Percentiles rank a stretch among this genome's conserved stretches.
phyloP scores from a whole-genome alignment of 1,140 invertebrate genomes.

The Calliphora vicina region DNA sequence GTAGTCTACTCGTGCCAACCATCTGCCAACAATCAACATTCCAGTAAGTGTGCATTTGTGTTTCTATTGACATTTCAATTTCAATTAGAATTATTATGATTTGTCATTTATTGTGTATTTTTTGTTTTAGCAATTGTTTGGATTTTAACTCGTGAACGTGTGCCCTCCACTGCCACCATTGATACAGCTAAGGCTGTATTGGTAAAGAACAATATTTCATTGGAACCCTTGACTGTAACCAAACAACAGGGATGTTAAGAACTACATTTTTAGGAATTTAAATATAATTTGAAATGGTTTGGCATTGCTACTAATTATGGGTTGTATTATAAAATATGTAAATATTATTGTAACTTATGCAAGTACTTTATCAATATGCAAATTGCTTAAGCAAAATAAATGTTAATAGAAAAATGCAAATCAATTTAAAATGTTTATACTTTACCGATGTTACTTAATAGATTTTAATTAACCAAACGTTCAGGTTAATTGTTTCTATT shows the following conservation, averaged over 20 bases:
- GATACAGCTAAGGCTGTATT: background rate
- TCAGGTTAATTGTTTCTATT: no score
- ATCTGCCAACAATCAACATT: background rate
- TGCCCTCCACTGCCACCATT: background rate
- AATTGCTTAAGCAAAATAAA: no score
- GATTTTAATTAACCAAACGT: no score
- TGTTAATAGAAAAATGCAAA: no score
- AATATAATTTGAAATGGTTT: no score
- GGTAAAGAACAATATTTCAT: constrained; percentile 7
- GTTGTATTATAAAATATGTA: no score
- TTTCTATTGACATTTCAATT: background rate
- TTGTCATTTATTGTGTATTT: background rate
- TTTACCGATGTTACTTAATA: no score
- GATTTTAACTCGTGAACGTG: constrained; percentile 16
- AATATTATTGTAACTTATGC: no score
- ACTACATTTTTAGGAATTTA: background rate
- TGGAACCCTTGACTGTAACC: constrained; percentile 3
- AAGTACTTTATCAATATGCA: no score
- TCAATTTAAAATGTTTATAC: no score
- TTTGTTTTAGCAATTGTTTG: constrained; percentile 23
- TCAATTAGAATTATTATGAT: background rate
- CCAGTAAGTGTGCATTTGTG: background rate
- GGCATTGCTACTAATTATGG: no score
- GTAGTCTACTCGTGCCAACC: constrained; percentile 37
- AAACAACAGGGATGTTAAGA: background rate